Conservation (phyloP, 2,113 vertebrate species). For the Uria lomvia region DNA sequence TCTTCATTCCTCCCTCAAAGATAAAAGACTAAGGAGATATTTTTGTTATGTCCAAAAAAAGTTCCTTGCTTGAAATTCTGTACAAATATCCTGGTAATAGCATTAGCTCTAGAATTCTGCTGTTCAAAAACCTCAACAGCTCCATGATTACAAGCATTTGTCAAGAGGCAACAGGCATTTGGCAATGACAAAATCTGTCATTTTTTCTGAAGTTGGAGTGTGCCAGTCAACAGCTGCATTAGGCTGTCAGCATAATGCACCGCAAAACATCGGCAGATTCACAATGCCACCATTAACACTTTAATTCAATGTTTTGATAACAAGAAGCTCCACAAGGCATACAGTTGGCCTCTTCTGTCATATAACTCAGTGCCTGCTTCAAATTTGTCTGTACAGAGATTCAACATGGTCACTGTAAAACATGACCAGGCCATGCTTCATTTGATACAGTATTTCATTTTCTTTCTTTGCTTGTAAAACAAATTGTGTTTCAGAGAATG, state of each 20-base stretch:
- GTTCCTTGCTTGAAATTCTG: background rate
- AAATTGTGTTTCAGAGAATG: background rate
- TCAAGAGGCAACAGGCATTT: constrained; percentile 76
- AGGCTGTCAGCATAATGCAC: constrained; percentile 61
- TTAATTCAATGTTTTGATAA: constrained; percentile 69
- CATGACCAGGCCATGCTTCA: background rate
- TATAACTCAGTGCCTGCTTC: background rate
- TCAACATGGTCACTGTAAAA: background rate
- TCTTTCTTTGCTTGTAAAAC: background rate
- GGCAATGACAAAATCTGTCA: constrained; percentile 81
- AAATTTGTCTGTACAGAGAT: background rate
- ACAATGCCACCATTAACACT: constrained; percentile 71
- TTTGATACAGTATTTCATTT: background rate
- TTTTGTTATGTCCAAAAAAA: constrained; percentile 34
- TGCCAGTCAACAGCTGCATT: constrained; percentile 87
- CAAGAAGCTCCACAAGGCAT: constrained; percentile 42
- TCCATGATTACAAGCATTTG: constrained; percentile 68
- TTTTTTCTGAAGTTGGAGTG: constrained; percentile 81
- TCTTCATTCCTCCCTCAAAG: constrained; percentile 42
- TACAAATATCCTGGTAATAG: background rate
- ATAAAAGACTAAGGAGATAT: constrained; percentile 40
- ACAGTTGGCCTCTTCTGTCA: constrained; percentile 71
- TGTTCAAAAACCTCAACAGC: constrained; percentile 50
- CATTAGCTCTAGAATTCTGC: constrained; percentile 27
- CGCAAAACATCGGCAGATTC: constrained; percentile 53